Evolutionary conservation across 2,888 invertebrate genomes (phyloP), one percentile per base, ranked within the genome.

Genomic region (Electrophaes corylata): DNA sequence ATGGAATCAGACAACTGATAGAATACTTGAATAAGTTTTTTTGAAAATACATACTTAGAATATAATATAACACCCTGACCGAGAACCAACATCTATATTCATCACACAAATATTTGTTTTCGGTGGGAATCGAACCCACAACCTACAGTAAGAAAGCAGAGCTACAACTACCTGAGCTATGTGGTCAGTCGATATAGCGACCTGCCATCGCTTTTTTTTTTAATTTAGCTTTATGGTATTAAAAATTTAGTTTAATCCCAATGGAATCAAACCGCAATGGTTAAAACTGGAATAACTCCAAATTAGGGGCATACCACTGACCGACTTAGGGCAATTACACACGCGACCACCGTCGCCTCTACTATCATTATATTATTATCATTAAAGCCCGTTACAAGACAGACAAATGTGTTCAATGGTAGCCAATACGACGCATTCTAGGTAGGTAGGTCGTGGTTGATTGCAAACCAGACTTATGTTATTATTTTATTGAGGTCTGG

Each of bases 351-450:
- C 54, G 55, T 18, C 16, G 14, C 23, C n/a, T n/a, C n/a, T n/a
- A n/a, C n/a, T n/a, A 35, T 57, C 45, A 62, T 66, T 65, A 65
- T 66, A 54, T 66, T 49, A 40, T 49, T 49, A 40, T 40, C 64
- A 70, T 70, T 66, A 70, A 54, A 53, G 59, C 43, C 66, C 65
- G 70, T 66, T 70, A 67, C 57, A 62, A 45, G 48, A 61, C 52
- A 57, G 58, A 62, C 62, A 52, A 64, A 65, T 60, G 44, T 51
- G 46, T 51, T 10, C 37, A 37, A 16, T 37, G 10, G 37, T n/a
- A 37, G 16, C 44, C 60, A 51, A 51, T 51, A 51, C 43, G 46
- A 57, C 54, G 57, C 61, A 56, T 64, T 62, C 64, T 62, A 43
- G 50, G 59, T 63, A 62, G 60, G 61, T 62, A 41, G 48, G 57